Percentiles rank a stretch among this genome's conserved stretches.
These are phyloP conservation scores for Leucoraja erinaceus DNA, from an alignment of 2,113 vertebrate genomes.

Conservation along the genomic window DNA sequence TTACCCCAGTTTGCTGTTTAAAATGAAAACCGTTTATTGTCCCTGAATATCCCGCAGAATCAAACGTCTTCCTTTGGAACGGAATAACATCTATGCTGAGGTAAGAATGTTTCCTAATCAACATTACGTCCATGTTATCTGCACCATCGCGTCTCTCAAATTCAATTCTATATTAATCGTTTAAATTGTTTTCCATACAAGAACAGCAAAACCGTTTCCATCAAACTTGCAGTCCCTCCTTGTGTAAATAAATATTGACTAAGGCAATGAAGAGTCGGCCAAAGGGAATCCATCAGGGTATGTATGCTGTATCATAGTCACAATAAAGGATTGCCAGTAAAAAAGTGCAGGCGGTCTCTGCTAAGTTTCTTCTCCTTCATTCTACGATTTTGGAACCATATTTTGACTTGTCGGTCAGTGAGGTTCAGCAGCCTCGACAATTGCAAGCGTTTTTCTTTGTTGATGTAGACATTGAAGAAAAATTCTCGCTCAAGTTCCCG, in stretches of 20 bases:
- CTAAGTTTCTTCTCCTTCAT: conserved; percentile 99
- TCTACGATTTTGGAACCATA: conserved; percentile 97
- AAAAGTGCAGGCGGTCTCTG: conserved; percentile 94
- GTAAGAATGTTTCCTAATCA: not conserved
- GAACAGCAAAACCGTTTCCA: not conserved
- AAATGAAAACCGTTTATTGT: not conserved
- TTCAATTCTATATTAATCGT: not conserved
- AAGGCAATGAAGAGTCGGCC: not conserved
- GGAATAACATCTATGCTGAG: conserved; percentile 8
- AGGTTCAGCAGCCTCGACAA: conserved; percentile 95
- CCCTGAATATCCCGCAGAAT: not conserved
- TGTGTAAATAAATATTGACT: conserved; percentile 24
- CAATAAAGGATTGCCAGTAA: conserved; percentile 95
- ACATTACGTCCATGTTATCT: not conserved
- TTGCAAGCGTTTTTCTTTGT: conserved; percentile 98
- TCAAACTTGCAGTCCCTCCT: not conserved
- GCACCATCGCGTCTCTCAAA: not conserved
- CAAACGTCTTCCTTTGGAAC: not conserved
- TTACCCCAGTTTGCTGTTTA: not conserved
- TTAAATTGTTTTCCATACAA: not conserved
- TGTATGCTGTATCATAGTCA: conserved; percentile 51
- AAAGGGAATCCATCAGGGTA: not conserved
- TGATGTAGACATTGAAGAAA: conserved; percentile 99
- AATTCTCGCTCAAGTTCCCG: conserved; percentile 99
- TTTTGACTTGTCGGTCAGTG: conserved; percentile 97